These are phyloP conservation scores for Pollenia labialis DNA, from an alignment of 2,888 invertebrate genomes.

Conservation along the genomic window DNA sequence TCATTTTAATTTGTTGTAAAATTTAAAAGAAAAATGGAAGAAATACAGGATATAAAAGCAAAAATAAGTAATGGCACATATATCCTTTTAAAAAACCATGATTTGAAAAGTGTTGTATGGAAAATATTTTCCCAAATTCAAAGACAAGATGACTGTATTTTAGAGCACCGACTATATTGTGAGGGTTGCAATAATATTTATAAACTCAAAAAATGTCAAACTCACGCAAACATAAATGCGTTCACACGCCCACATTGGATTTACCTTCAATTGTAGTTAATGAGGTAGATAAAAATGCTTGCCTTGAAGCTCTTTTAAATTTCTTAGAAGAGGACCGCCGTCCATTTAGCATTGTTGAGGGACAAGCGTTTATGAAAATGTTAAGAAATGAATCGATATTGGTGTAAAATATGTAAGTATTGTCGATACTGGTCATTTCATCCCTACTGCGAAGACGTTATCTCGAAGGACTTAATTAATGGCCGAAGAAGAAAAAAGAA, in stretches of 20 bases:
- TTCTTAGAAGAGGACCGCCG: background rate
- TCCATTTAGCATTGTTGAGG: background rate
- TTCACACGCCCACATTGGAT: background rate
- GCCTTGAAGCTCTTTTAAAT: background rate
- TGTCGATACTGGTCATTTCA: too few relatives aligned
- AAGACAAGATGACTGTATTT: background rate
- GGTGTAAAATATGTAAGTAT: background rate
- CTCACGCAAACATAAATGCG: too few relatives aligned
- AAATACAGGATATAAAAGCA: too few relatives aligned
- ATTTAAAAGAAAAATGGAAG: too few relatives aligned
- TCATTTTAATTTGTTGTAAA: too few relatives aligned
- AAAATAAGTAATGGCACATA: too few relatives aligned
- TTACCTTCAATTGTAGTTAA: background rate
- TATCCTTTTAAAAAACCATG: too few relatives aligned
- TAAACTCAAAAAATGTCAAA: background rate
- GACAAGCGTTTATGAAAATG: constrained; percentile 19
- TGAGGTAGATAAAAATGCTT: too few relatives aligned
- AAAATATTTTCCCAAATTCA: constrained; percentile 5
- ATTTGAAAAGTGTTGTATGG: too few relatives aligned
- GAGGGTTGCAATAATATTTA: background rate
- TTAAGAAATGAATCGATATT: constrained; percentile 23
- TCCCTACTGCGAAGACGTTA: background rate
- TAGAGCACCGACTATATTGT: background rate
- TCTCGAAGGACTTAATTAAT: background rate
- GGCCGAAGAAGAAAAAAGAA: background rate